Percentiles rank a stretch among this genome's conserved stretches.
phyloP scores from a whole-genome alignment of 1,140 invertebrate genomes.

The Conus betulinus region DNA sequence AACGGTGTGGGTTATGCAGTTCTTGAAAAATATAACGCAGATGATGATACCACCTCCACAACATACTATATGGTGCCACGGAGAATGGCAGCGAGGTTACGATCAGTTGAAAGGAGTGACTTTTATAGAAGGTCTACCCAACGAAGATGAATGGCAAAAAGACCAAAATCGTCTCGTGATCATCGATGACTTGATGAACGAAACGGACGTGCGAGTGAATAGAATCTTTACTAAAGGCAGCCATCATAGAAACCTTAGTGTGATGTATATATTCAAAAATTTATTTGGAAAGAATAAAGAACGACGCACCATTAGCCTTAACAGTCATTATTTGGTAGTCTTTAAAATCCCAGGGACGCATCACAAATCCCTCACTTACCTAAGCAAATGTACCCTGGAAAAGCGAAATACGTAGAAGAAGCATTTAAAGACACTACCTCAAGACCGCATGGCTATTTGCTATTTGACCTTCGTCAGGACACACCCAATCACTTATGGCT shows the following conservation, averaged over 20 bases:
- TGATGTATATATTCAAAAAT: conserved; percentile 48
- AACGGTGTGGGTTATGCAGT: neutral
- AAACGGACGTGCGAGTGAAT: neutral
- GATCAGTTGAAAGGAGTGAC: neutral
- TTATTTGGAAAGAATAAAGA: conserved; percentile 47
- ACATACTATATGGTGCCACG: conserved; percentile 44
- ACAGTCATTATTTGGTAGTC: conserved; percentile 31
- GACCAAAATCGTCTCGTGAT: neutral
- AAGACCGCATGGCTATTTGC: conserved; percentile 41
- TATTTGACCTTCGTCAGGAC: conserved; percentile 42
- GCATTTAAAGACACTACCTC: conserved; percentile 39
- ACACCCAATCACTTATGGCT: conserved; percentile 36
- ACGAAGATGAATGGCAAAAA: neutral
- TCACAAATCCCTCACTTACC: conserved; percentile 11
- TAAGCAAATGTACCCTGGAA: conserved; percentile 42
- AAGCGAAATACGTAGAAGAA: conserved; percentile 25
- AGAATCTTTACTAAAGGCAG: conserved; percentile 42
- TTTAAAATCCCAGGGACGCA: conserved; percentile 41
- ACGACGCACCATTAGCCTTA: conserved; percentile 47
- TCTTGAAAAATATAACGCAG: neutral
- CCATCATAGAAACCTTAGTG: conserved; percentile 39
- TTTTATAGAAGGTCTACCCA: conserved; percentile 28
- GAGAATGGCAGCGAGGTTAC: conserved; percentile 31
- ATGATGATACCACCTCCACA: neutral
- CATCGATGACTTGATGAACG: conserved; percentile 41